Conservation (phyloP, 2,113 vertebrate species). For the Silurus asotus region DNA sequence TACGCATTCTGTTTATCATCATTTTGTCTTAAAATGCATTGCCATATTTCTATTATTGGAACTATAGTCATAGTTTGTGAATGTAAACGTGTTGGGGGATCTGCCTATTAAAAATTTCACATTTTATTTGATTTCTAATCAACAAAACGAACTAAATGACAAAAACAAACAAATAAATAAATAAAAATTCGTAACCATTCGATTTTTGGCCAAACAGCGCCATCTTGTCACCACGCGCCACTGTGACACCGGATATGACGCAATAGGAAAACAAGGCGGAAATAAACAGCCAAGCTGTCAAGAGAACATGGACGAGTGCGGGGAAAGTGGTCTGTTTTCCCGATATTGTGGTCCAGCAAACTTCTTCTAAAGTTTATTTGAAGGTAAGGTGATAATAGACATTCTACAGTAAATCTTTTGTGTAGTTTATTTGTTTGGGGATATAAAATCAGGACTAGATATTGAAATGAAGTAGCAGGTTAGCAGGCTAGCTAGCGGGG, state of each 20-base stretch:
- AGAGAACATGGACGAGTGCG: background rate
- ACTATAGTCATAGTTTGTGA: too few species aligned
- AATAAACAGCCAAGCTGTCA: constrained; percentile 4
- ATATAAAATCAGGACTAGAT: too few species aligned
- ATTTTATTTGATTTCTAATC: too few species aligned
- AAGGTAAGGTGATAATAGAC: background rate
- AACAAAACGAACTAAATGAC: too few species aligned
- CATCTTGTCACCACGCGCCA: background rate
- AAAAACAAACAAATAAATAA: too few species aligned
- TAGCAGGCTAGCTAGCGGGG: background rate
- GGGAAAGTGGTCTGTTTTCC: background rate
- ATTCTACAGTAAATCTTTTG: too few species aligned
- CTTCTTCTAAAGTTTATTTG: background rate
- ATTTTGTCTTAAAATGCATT: too few species aligned
- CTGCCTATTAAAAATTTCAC: too few species aligned
- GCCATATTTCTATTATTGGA: too few species aligned
- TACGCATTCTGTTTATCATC: too few species aligned
- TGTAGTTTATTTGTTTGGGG: background rate
- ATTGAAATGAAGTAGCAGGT: background rate
- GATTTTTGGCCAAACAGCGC: background rate
- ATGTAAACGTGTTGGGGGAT: too few species aligned
- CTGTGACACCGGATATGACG: constrained; percentile 10
- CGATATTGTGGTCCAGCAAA: background rate
- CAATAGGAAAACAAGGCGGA: background rate
- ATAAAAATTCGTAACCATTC: too few species aligned